Conservation (phyloP, 2,888 invertebrate genomes). For the Poecilus cupreus region DNA sequence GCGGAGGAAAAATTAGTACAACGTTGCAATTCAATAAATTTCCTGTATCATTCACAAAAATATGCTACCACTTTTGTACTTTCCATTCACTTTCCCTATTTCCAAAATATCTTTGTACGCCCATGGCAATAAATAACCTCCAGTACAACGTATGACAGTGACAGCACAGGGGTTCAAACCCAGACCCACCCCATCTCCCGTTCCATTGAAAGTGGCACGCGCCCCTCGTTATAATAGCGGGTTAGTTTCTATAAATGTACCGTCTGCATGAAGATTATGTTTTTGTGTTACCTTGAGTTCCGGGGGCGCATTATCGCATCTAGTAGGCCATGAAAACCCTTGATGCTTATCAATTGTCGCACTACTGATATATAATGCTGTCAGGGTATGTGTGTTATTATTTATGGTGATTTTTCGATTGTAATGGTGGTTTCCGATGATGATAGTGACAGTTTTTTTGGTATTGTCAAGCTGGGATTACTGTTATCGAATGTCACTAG, state of each 20-base stretch:
- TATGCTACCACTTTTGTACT: constrained; percentile 20
- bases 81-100: neutral
- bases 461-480: neutral
- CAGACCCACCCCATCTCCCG: neutral
- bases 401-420: constrained; percentile 37
- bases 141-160: constrained; percentile 9
- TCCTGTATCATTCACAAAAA: constrained; percentile 22
- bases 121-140: constrained; percentile 40
- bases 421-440: constrained; percentile 23
- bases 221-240: constrained; percentile 46
- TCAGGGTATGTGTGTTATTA: constrained; percentile 12
- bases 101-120: constrained; percentile 7
- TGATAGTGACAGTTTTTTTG: constrained; percentile 26
- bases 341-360: constrained; percentile 52
- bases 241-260: constrained; percentile 56
- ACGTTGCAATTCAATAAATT: constrained; percentile 8
- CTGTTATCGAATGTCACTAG: constrained; percentile 9
- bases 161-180: constrained; percentile 12
- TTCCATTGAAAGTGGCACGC: constrained; percentile 30
- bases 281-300: constrained; percentile 48
- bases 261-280: constrained; percentile 39
- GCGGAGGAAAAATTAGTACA: no score
- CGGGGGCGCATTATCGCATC: constrained; percentile 39
- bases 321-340: constrained; percentile 39
- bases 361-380: constrained; percentile 22